Evolutionary conservation across 2,113 vertebrate genomes (phyloP), one percentile per base, ranked within the genome.

Genomic region (Lampris incognitus): DNA sequence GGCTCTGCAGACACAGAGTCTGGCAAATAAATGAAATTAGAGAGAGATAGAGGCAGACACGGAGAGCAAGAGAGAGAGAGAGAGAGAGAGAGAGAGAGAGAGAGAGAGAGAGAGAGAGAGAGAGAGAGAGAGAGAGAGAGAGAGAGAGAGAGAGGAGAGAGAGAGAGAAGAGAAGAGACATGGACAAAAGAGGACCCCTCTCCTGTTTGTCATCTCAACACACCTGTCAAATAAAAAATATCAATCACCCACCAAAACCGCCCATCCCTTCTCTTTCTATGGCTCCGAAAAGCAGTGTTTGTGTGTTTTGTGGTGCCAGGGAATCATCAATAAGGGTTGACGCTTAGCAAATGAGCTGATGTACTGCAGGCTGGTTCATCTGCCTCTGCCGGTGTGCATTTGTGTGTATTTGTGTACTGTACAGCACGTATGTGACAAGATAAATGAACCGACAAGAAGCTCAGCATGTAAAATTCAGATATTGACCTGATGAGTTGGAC

Each of bases 161-260:
- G 13, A 9, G 48, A 4, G 41, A n/a, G 7, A 3, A 60, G 42
- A 50, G 10, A n/a, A n/a, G 39, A 7, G 42, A 13, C 7, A 11
- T 51, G 13, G n/a, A 41, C 7, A 5, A 3, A 10, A 52, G 38
- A 88, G 74, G 78, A 81, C 85, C 68, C 73, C 86, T 24, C 88
- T 79, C 76, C 83, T 57, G 59, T 42, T 85, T 74, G 83, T 90
- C 76, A 73, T 88, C 82, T 87, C 85, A 50, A 67, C 57, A 9
- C 75, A 61, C 69, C 82, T 75, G 87, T 88, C 80, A 90, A 85
- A 92, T 88, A 92, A 91, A 24, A 92, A 85, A 91, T 89, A 90
- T 90, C 83, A 83, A 91, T 92, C 87, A 78, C 83, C 67, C 88
- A 72, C 73, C 63, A 60, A 74, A 76, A 66, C 85, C 58, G 24